Evolutionary conservation across 1,140 invertebrate species (phyloP).

Genomic region (Daktulosphaira vitifoliae): DNA sequence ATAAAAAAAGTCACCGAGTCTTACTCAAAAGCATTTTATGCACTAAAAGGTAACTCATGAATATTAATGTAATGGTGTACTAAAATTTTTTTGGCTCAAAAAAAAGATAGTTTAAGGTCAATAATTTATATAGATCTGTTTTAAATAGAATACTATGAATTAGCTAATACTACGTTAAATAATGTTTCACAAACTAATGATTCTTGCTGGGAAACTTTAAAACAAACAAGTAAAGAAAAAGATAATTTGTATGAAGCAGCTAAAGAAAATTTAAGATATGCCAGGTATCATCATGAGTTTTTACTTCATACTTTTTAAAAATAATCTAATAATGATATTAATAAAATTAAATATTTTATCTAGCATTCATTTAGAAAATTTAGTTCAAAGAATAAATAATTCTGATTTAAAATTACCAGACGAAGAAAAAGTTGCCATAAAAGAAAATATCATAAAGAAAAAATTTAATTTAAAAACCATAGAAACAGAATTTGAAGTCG

Average conservation of each 20-base stretch:
- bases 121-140: neutral
- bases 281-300: conserved; percentile 38
- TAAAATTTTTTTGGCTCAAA: too few species aligned
- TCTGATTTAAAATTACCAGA: neutral
- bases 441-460: conserved; percentile 53
- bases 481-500: conserved; percentile 51
- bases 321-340: neutral
- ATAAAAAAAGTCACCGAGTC: conserved; percentile 8
- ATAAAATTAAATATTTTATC: neutral
- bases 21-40: conserved; percentile 5
- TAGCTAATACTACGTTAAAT: conserved; percentile 36
- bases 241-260: conserved; percentile 47
- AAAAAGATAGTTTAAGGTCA: too few species aligned
- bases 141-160: conserved; percentile 36
- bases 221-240: conserved; percentile 49
- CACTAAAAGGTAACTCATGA: conserved; percentile 37
- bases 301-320: too few species aligned
- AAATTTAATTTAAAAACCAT: conserved; percentile 51
- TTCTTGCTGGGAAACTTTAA: conserved; percentile 44
- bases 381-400: neutral
- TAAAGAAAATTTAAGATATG: conserved; percentile 45
- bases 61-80: conserved; percentile 34
- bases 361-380: conserved; percentile 6
- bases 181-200: conserved; percentile 35
- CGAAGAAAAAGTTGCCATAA: conserved; percentile 1